Percentiles rank a stretch among this genome's conserved stretches.
Conservation (phyloP, 2,888 invertebrate species). For the Rutpela maculata region DNA sequence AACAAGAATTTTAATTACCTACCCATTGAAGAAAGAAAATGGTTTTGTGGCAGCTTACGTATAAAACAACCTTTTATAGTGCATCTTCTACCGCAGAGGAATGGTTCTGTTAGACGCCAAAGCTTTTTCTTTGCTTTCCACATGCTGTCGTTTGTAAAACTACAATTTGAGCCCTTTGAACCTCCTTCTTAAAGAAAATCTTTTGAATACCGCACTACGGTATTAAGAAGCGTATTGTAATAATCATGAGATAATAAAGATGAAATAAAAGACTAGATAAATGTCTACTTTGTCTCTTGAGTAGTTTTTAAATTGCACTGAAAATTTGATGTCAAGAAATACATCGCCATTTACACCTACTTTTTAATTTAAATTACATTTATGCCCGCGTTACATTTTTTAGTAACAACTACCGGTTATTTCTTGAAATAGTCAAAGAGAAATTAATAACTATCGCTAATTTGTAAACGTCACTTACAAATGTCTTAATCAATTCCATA, state of each 20-base stretch:
- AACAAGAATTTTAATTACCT: constrained; percentile 1
- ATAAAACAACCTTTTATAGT: background rate
- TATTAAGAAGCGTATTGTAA: background rate
- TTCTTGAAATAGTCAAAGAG: too few species aligned
- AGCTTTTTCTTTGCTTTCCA: background rate
- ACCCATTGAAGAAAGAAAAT: background rate
- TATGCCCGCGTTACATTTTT: too few species aligned
- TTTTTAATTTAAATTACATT: background rate
- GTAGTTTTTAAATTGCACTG: background rate
- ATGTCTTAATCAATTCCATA: too few species aligned
- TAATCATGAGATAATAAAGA: background rate
- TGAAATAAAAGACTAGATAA: constrained; percentile 11
- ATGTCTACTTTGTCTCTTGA: constrained; percentile 13
- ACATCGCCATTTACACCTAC: background rate
- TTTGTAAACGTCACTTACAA: too few species aligned
- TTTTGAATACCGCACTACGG: background rate
- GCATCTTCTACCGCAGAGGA: background rate
- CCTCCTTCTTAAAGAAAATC: background rate
- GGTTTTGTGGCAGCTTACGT: too few species aligned
- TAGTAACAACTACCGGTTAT: too few species aligned
- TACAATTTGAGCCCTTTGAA: constrained; percentile 7
- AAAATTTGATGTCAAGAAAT: background rate
- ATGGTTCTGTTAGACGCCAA: constrained; percentile 3
- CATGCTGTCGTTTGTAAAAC: background rate
- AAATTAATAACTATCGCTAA: too few species aligned